Conservation (phyloP, 1,140 invertebrate species). For the Papilio aristodemus region DNA sequence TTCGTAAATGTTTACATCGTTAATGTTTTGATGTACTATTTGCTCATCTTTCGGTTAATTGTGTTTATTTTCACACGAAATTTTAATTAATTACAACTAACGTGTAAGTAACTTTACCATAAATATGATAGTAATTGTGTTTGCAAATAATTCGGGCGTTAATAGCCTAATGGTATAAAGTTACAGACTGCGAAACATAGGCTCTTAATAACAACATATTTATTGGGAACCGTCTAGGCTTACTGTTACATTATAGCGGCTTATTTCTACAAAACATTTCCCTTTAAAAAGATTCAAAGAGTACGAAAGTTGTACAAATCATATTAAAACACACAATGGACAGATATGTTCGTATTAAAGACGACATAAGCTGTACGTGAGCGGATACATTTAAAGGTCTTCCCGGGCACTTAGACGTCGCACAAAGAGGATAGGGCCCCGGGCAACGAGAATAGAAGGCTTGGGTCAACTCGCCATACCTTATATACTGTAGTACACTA, state of each 20-base stretch:
- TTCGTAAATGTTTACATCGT: neutral
- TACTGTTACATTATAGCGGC: too few species aligned
- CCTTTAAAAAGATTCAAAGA: neutral
- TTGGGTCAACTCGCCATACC: neutral
- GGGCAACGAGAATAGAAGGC: neutral
- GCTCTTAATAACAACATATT: too few species aligned
- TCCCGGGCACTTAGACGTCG: constrained; percentile 3
- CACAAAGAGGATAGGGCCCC: neutral
- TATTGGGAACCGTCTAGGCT: too few species aligned
- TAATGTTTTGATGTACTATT: neutral
- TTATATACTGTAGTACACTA: neutral
- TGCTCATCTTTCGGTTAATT: neutral
- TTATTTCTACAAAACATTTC: too few species aligned
- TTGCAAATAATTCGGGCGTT: too few species aligned
- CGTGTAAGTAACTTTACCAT: too few species aligned
- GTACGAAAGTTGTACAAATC: constrained; percentile 2
- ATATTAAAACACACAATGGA: constrained; percentile 11
- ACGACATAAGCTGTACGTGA: constrained; percentile 8
- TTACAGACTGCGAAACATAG: too few species aligned
- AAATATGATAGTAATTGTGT: too few species aligned
- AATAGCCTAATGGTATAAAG: too few species aligned
- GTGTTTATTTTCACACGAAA: neutral
- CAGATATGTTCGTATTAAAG: neutral
- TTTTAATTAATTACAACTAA: too few species aligned
- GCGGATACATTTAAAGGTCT: constrained; percentile 14